A percentile compares a stretch with the other conserved stretches of the same genome.
These are phyloP conservation scores for Pegoplata infirma DNA, from an alignment of 2,888 invertebrate species.

Conservation along the genomic window DNA sequence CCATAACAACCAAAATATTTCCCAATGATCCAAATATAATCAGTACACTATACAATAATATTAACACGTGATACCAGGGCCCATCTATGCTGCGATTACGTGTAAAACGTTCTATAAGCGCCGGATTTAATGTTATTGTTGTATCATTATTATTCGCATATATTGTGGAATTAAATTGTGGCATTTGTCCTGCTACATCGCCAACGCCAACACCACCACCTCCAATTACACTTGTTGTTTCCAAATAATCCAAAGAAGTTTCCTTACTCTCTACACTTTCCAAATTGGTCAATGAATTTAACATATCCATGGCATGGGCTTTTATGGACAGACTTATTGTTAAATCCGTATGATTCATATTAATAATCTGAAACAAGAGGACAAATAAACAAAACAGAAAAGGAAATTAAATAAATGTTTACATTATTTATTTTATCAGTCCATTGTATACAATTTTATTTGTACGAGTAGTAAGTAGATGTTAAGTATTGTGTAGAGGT, in stretches of 20 bases:
- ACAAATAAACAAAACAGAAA: constrained; percentile 9
- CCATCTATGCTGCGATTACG: constrained; percentile 86
- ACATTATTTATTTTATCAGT: neutral
- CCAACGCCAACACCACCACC: no score
- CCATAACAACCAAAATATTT: constrained; percentile 90
- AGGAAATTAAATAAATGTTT: neutral
- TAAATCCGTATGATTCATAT: constrained; percentile 68
- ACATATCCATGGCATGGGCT: constrained; percentile 58
- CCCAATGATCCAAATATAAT: constrained; percentile 91
- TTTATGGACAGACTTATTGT: constrained; percentile 47
- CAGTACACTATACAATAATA: constrained; percentile 85
- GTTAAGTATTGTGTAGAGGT: no score
- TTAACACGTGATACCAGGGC: constrained; percentile 83
- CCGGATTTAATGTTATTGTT: constrained; percentile 65
- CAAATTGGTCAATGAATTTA: constrained; percentile 48
- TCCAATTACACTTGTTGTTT: no score
- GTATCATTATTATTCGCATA: constrained; percentile 44
- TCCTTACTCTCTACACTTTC: constrained; percentile 49
- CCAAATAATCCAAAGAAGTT: constrained; percentile 64
- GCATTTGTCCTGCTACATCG: no score
- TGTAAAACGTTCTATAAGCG: constrained; percentile 80
- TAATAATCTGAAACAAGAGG: constrained; percentile 66
- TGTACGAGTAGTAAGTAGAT: no score
- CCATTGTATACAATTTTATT: no score
- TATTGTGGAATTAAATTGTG: constrained; percentile 43